Evolutionary conservation across 2,888 invertebrate species (phyloP), one percentile per base, ranked within the genome.

Genomic region (Notodonta dromedarius): DNA sequence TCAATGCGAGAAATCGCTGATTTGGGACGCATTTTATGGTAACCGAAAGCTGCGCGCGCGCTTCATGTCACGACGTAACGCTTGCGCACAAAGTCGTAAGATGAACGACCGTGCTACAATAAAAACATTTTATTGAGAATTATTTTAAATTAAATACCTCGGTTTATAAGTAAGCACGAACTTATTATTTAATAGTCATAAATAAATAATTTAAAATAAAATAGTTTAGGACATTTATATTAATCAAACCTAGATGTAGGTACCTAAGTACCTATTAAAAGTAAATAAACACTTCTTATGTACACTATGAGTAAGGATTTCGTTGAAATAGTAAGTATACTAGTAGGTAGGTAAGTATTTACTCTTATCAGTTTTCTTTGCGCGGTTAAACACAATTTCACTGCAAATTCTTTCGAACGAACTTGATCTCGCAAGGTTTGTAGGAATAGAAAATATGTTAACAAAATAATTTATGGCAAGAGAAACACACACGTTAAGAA

Each of bases 1-100:
- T 82, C 80, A 77, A 79, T 81, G 82, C 88, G 88, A 89, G 89
- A 88, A 89, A 89, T 90, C 87, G 82, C 61, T 81, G 80, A 90
- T 91, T 91, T 87, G 86, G 86, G 84, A 87, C 89, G 86, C 84
- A 84, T 84, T 85, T 85, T 84, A 84, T 79, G 76, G 76, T 76
- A 77, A 83, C 84, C 80, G 86, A 88, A 83, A 85, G 82, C 78
- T 79, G 74, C 70, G 73, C 68, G 67, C 63, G 57, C 61, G 67
- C 60, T 69, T 72, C 69, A 67, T 67, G 70, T 67, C 65, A 69
- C 63, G 70, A 52, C 57, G 60, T 61, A 56, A 44, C 70, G 67
- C 71, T 72, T 71, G 71, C 70, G 60, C 67, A 62, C 66, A 65
- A 71, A 57, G 55, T 59, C 48, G 58, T 61, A 64, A 69, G 70